A percentile compares a stretch with the other conserved stretches of the same genome.
phyloP scores from a whole-genome alignment of 2,113 vertebrate species.

The Paramormyrops kingsleyae region DNA sequence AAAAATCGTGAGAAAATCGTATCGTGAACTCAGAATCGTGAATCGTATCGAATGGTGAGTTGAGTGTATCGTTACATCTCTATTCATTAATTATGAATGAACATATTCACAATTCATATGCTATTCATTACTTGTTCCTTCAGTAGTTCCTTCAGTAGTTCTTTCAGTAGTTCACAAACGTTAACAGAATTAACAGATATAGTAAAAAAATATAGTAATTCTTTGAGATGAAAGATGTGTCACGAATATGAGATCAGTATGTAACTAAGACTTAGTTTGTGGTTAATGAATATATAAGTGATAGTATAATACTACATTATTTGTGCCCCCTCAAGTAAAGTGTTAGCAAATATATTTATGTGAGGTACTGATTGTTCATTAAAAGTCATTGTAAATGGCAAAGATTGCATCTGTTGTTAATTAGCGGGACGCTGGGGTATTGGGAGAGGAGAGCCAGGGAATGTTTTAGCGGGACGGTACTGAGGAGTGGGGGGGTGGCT shows the following conservation, averaged over 20 bases:
- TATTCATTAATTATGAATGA: neutral
- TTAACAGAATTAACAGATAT: neutral
- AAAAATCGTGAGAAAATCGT: no score
- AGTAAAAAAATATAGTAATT: neutral
- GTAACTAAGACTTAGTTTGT: neutral
- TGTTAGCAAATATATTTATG: neutral
- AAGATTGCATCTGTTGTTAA: neutral
- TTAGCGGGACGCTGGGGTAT: neutral
- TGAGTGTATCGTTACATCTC: no score
- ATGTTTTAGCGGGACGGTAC: constrained; percentile 50
- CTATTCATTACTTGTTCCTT: neutral
- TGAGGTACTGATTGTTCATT: neutral
- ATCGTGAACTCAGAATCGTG: no score
- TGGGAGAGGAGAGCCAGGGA: constrained; percentile 22
- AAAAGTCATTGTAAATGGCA: neutral
- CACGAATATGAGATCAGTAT: neutral
- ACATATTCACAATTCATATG: neutral
- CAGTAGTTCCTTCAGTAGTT: neutral
- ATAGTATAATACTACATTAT: neutral
- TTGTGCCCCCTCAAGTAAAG: neutral
- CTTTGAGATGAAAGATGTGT: neutral
- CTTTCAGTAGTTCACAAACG: neutral
- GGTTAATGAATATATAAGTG: neutral
- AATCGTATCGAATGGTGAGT: no score
- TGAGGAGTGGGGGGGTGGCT: neutral